Conservation (phyloP, 2,797 vertebrate genomes). For the Chelonia mydas region DNA sequence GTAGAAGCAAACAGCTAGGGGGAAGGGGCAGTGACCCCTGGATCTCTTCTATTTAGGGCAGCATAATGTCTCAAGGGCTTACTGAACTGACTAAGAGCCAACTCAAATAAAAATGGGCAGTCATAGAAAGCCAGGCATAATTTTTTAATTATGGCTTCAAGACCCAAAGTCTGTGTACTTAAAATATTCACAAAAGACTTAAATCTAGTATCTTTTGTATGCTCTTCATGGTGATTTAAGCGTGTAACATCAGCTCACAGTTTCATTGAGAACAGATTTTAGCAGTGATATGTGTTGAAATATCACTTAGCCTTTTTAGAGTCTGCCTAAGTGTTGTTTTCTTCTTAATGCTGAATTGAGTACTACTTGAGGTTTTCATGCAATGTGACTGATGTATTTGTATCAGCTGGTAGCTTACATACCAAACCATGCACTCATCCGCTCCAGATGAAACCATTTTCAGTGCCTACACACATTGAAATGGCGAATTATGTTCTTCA, state of each 20-base stretch:
- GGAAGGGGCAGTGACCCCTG: background rate
- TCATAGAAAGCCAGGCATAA: background rate
- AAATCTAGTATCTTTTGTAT: background rate
- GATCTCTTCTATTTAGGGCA: background rate
- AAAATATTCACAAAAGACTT: background rate
- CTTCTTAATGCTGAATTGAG: background rate
- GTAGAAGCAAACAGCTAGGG: background rate
- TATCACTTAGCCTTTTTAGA: background rate
- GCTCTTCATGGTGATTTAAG: background rate
- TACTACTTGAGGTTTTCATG: background rate
- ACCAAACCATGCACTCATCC: background rate
- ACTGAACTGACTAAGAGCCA: background rate
- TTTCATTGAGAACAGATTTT: background rate
- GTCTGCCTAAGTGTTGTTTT: background rate
- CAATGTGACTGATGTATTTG: background rate
- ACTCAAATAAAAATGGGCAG: background rate
- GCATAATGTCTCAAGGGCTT: background rate
- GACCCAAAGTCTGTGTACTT: background rate
- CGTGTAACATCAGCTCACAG: background rate
- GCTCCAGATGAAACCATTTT: background rate
- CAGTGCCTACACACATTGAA: background rate
- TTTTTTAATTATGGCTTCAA: background rate
- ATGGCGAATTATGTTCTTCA: background rate
- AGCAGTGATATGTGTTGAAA: conserved; percentile 4
- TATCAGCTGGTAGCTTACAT: background rate